Base-by-base conservation (phyloP, 2,113 vertebrate genomes). In the Dipodomys ordii region DNA sequence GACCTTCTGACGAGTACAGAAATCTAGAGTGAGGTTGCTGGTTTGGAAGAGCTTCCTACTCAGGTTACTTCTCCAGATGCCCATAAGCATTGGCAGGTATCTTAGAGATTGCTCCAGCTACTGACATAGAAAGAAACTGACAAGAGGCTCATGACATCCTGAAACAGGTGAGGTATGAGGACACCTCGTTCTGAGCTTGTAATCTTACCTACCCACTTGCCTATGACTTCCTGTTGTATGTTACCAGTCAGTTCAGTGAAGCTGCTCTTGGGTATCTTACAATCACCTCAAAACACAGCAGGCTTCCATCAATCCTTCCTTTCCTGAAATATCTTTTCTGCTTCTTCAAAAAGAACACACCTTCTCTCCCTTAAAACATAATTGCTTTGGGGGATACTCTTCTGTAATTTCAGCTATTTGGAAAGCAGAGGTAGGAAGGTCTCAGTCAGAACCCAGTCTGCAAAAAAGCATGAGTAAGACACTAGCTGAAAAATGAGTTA, bases 21-120 rank as follows among this genome's bases (percentile, higher is more conserved):
- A 96, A 87, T 49, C 69, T 46, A 93, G 91, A 39, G 15, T 53
- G 76, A 81, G 64, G 83, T 77, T 16, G 78, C 86, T 79, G 60
- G 73, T 73, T 83, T 95, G 93, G 93, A 96, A 91, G 64, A 81
- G 85, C 76, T 92, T 94, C 28, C 4, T 60, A 93, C 77, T 13
- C 60, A 86, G 93, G 85, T 96, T 87, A 94, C 92, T 93, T 67
- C 77, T 71, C 81, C 93, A 93, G 95, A 82, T 39, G 79, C 67
- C 60, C 60, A 7, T 88, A 96, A 94, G 78, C 71, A 87, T 87
- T 89, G 83, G 79, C 72, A 83, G 69, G 95, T 83, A 95, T 78
- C 79, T 87, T 91, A 83, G 76, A 83, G 28, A 73, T 49, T 23
- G 77, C 65, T 91, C 76, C 20, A 53, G 74, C 76, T 87, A 91